Percentiles rank a stretch among this genome's conserved stretches.
Conservation (phyloP, 2,888 invertebrate species). For the Lasioglossum calceatum region DNA sequence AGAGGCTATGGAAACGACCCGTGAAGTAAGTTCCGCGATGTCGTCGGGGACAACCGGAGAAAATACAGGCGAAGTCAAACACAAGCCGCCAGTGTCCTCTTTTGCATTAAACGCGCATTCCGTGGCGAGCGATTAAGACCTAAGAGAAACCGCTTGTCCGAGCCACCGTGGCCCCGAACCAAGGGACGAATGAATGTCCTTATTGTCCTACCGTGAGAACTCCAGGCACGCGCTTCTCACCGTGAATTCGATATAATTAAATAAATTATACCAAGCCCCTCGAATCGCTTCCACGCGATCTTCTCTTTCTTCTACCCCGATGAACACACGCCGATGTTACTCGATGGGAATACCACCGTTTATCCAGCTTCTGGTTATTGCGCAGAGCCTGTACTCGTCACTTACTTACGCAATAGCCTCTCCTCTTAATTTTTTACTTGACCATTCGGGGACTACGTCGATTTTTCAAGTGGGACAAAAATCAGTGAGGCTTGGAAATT, state of each 20-base stretch:
- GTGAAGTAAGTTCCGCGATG: slow-evolving; percentile 61
- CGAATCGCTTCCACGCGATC: slow-evolving; percentile 18
- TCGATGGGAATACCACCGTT: slow-evolving; percentile 1
- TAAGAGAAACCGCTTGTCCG: slow-evolving; percentile 73
- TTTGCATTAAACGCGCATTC: slow-evolving; percentile 77
- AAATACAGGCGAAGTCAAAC: slow-evolving; percentile 64
- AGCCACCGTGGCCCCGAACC: slow-evolving; percentile 26
- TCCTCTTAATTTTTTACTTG: too few relatives aligned
- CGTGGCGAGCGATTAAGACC: slow-evolving; percentile 78
- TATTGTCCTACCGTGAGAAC: slow-evolving; percentile 81
- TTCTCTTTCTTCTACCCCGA: neutral
- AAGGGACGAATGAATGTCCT: slow-evolving; percentile 80
- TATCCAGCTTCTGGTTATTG: neutral
- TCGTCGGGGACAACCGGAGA: slow-evolving; percentile 53
- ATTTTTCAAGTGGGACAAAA: too few relatives aligned
- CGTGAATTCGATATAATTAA: slow-evolving; percentile 80
- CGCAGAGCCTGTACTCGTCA: neutral
- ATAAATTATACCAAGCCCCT: slow-evolving; percentile 58
- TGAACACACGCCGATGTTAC: neutral
- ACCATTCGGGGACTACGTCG: too few relatives aligned
- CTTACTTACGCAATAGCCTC: neutral
- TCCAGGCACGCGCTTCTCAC: slow-evolving; percentile 75
- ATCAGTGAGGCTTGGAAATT: too few relatives aligned
- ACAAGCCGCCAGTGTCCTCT: slow-evolving; percentile 69
- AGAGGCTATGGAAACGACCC: slow-evolving; percentile 36